Percentiles rank a stretch among this genome's conserved stretches.
phyloP scores from a whole-genome alignment of 1,140 invertebrate genomes.

The Aricia agestis region DNA sequence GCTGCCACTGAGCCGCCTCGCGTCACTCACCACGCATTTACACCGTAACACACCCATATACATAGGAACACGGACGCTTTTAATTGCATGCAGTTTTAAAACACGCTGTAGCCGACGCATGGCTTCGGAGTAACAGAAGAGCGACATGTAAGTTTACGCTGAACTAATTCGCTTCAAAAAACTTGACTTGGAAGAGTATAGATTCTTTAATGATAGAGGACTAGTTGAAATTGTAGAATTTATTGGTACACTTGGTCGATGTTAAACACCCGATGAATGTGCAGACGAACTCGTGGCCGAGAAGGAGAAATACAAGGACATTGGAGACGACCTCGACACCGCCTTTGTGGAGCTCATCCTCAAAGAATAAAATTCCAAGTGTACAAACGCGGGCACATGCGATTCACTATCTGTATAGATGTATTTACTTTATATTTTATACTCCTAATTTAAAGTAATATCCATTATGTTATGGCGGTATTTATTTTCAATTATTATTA shows the following conservation, averaged over 20 bases:
- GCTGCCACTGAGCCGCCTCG: slow-evolving; percentile 55
- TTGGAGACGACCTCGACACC: slow-evolving; percentile 98
- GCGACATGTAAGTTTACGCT: slow-evolving; percentile 59
- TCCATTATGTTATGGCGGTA: slow-evolving; percentile 65
- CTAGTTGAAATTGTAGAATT: slow-evolving; percentile 1
- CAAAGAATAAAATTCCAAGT: slow-evolving; percentile 62
- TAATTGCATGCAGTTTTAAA: slow-evolving; percentile 40
- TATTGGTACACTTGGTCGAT: slow-evolving; percentile 7
- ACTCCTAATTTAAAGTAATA: slow-evolving; percentile 66
- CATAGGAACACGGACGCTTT: slow-evolving; percentile 27
- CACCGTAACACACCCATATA: slow-evolving; percentile 26
- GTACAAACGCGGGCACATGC: neutral
- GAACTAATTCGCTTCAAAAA: slow-evolving; percentile 44
- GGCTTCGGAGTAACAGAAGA: slow-evolving; percentile 67
- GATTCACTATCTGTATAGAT: slow-evolving; percentile 50
- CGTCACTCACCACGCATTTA: slow-evolving; percentile 50
- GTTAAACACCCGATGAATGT: slow-evolving; percentile 20
- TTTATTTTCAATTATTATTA: slow-evolving; percentile 70
- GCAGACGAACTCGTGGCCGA: slow-evolving; percentile 98
- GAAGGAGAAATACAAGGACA: slow-evolving; percentile 99
- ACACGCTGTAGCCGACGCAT: slow-evolving; percentile 53
- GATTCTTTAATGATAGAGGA: neutral
- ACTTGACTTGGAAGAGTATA: slow-evolving; percentile 44
- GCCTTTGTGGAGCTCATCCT: slow-evolving; percentile 97
- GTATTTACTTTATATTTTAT: slow-evolving; percentile 65